Percentiles rank a stretch among this genome's conserved stretches.
phyloP scores from a whole-genome alignment of 2,797 vertebrate genomes.

The Epinephelus malabaricus region DNA sequence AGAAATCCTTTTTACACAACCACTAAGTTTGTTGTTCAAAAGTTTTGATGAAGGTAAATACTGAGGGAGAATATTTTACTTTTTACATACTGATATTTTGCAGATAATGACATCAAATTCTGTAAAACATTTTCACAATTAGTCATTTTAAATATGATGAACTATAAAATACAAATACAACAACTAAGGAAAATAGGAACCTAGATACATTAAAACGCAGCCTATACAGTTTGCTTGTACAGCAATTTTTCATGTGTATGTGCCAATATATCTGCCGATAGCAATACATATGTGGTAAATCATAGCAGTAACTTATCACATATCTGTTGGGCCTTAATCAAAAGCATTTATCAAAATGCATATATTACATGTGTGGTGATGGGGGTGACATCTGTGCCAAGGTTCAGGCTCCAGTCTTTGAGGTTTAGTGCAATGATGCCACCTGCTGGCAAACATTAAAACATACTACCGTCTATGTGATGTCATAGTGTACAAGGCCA shows the following conservation, averaged over 20 bases:
- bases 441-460: slow-evolving; percentile 46
- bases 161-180: neutral
- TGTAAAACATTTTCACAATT: no score
- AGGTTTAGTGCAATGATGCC: slow-evolving; percentile 17
- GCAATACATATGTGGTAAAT: no score
- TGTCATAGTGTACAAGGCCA: neutral
- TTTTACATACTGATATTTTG: no score
- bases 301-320: no score
- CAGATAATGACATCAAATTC: no score
- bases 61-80: no score
- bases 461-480: neutral
- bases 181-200: neutral
- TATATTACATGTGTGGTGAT: neutral
- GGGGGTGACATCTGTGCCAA: neutral
- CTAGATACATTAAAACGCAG: neutral
- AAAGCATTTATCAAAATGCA: neutral
- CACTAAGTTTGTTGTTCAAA: no score
- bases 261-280: neutral
- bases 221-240: neutral
- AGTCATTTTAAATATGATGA: neutral
- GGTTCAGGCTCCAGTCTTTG: neutral
- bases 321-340: neutral
- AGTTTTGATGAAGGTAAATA: no score
- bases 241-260: neutral
- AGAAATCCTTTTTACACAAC: no score